phyloP scores from a whole-genome alignment of 2,888 invertebrate genomes.

The Caenorhabditis parvicauda region DNA sequence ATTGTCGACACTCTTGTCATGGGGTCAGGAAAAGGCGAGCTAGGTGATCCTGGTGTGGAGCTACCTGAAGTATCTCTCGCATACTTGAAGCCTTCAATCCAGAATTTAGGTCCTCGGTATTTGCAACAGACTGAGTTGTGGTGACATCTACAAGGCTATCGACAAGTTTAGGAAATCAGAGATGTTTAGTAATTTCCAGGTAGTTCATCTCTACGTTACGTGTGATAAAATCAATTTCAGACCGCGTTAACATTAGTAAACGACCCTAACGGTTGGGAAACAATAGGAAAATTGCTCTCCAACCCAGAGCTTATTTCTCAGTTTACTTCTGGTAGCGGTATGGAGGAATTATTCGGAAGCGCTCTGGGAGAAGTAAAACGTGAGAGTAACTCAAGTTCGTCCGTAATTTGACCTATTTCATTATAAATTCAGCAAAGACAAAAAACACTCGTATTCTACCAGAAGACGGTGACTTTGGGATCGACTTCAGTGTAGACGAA shows the following conservation, averaged over 20 bases:
- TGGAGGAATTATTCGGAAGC: slow-evolving; percentile 45
- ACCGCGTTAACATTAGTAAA: slow-evolving; percentile 57
- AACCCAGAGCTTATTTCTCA: slow-evolving; percentile 60
- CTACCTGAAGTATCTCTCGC: slow-evolving; percentile 41
- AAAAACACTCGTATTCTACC: slow-evolving; percentile 38
- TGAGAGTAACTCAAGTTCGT: slow-evolving; percentile 21
- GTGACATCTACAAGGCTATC: slow-evolving; percentile 59
- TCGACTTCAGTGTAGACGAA: slow-evolving; percentile 54
- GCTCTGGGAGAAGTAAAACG: slow-evolving; percentile 40
- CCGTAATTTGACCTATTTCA: neutral
- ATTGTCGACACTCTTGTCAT: slow-evolving; percentile 50
- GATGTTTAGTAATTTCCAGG: slow-evolving; percentile 61
- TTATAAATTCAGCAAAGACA: slow-evolving; percentile 13
- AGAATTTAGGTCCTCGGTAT: slow-evolving; percentile 49
- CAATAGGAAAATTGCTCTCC: slow-evolving; percentile 55
- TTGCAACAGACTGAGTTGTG: slow-evolving; percentile 57
- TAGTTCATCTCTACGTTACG: slow-evolving; percentile 5
- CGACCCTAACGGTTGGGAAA: slow-evolving; percentile 61
- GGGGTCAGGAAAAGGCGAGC: slow-evolving; percentile 47
- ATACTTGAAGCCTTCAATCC: neutral
- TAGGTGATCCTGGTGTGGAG: slow-evolving; percentile 57
- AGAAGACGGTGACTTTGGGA: slow-evolving; percentile 57
- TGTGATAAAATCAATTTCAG: slow-evolving; percentile 22
- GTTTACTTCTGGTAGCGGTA: slow-evolving; percentile 45
- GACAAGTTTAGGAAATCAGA: slow-evolving; percentile 59